A percentile compares a stretch with the other conserved stretches of the same genome.
Conservation (phyloP, 2,888 invertebrate species). For the Lepidochitona cinerea region DNA sequence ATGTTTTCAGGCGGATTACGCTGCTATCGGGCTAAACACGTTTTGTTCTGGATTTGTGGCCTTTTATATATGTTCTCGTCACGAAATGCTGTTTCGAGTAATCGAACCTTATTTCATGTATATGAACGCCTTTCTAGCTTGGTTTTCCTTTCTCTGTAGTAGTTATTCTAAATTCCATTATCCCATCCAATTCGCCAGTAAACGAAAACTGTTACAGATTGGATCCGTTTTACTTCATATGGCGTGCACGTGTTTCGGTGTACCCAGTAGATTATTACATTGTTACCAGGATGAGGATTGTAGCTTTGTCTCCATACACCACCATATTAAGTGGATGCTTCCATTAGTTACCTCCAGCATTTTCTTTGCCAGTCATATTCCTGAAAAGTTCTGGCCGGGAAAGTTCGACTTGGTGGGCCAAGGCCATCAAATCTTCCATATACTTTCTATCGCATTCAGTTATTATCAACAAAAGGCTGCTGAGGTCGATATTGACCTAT, state of each 20-base stretch:
- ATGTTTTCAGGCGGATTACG: constrained; percentile 54
- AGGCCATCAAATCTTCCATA: constrained; percentile 57
- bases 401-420: constrained; percentile 55
- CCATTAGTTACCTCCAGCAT: constrained; percentile 24
- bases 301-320: constrained; percentile 33
- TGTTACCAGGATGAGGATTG: constrained; percentile 32
- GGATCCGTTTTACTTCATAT: constrained; percentile 31
- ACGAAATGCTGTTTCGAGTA: constrained; percentile 17
- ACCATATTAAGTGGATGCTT: constrained; percentile 35
- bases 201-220: constrained; percentile 43
- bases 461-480: constrained; percentile 26
- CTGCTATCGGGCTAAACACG: constrained; percentile 48
- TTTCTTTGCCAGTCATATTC: constrained; percentile 45
- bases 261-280: constrained; percentile 24
- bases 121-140: constrained; percentile 35
- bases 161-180: constrained; percentile 39
- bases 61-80: constrained; percentile 39
- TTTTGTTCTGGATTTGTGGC: constrained; percentile 41
- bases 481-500: constrained; percentile 18
- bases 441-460: constrained; percentile 25
- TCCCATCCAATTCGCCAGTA: constrained; percentile 38
- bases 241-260: constrained; percentile 20
- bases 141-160: constrained; percentile 37
- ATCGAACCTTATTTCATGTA: constrained; percentile 31
- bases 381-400: constrained; percentile 49